A percentile compares a stretch with the other conserved stretches of the same genome.
These are phyloP conservation scores for Bradypodion pumilum DNA, from an alignment of 2,797 vertebrate genomes.

Conservation along the genomic window DNA sequence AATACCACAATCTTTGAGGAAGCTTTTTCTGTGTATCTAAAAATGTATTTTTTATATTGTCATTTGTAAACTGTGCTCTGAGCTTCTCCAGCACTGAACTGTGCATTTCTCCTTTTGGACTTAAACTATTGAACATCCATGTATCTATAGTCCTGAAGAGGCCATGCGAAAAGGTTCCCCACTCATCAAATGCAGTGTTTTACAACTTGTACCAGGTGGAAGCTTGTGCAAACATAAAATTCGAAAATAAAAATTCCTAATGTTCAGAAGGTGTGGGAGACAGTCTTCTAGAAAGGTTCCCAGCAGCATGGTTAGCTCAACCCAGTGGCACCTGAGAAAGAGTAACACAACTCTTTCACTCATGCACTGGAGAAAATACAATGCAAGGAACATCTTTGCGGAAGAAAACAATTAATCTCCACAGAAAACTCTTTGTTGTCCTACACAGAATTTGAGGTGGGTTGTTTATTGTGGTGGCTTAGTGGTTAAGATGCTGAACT, in stretches of 20 bases:
- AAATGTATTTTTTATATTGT: background rate
- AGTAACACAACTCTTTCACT: background rate
- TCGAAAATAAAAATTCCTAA: background rate
- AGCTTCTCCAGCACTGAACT: background rate
- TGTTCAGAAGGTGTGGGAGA: background rate
- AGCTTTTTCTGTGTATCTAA: no score
- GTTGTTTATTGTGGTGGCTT: no score
- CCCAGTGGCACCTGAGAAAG: no score
- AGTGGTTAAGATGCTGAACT: no score
- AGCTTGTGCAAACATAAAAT: background rate
- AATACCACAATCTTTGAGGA: no score
- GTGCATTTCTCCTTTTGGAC: background rate
- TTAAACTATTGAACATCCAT: background rate
- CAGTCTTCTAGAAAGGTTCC: background rate
- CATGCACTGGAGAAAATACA: background rate
- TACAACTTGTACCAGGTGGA: background rate
- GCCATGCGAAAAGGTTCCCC: background rate
- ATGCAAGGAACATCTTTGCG: background rate
- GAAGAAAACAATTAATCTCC: background rate
- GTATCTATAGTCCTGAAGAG: background rate
- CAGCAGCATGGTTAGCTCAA: background rate
- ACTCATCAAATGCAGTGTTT: background rate
- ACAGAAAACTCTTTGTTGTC: background rate
- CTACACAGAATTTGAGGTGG: background rate
- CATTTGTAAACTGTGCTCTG: background rate